These are phyloP conservation scores for Diachasmimorpha longicaudata DNA, from an alignment of 1,140 invertebrate species.

Conservation along the genomic window DNA sequence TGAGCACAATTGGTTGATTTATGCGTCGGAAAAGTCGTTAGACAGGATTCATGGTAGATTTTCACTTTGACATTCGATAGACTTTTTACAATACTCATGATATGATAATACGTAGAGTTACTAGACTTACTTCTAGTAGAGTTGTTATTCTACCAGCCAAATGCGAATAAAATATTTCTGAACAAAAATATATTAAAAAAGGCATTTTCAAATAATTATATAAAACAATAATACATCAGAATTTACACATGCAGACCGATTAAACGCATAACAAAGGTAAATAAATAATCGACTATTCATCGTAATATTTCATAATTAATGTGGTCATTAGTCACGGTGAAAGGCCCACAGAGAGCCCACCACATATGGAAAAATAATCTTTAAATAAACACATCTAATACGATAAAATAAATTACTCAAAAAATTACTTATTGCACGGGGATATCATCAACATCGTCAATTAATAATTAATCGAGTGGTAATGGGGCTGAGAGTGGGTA, in stretches of 20 bases:
- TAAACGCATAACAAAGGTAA: constrained; percentile 17
- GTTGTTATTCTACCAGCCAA: constrained; percentile 36
- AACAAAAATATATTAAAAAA: neutral
- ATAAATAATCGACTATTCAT: constrained; percentile 31
- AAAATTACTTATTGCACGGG: neutral
- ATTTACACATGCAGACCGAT: neutral
- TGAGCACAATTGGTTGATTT: too few relatives aligned
- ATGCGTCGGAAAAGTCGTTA: too few relatives aligned
- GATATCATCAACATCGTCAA: too few relatives aligned
- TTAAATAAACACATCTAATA: constrained; percentile 20
- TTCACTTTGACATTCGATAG: too few relatives aligned
- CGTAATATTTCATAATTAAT: constrained; percentile 29
- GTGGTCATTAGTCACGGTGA: constrained; percentile 58
- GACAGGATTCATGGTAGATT: too few relatives aligned
- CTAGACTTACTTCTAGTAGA: too few relatives aligned
- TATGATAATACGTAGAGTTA: too few relatives aligned
- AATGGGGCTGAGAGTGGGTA: neutral
- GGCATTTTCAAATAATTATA: constrained; percentile 30
- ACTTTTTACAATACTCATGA: too few relatives aligned
- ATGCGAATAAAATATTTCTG: constrained; percentile 28
- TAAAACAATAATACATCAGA: neutral
- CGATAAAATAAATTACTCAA: neutral
- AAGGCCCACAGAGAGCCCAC: constrained; percentile 37
- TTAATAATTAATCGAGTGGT: too few relatives aligned
- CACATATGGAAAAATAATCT: constrained; percentile 14